Percentiles rank a stretch among this genome's conserved stretches.
These are phyloP conservation scores for Oncorhynchus gorbuscha DNA, from an alignment of 2,113 vertebrate species.

Conservation along the genomic window DNA sequence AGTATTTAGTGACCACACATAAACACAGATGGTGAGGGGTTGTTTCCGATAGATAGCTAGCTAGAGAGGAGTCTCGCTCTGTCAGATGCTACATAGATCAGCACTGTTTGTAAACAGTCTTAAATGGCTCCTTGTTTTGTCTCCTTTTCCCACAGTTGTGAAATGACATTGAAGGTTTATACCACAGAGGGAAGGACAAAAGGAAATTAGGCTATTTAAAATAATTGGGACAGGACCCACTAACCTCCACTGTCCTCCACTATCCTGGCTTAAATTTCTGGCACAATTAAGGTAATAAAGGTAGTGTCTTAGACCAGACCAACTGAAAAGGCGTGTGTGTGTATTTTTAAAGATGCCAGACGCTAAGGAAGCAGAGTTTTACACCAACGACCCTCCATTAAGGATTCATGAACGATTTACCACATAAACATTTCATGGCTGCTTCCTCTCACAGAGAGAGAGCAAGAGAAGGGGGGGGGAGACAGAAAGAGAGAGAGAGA, in stretches of 20 bases:
- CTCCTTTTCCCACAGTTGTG: not conserved
- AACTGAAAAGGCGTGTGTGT: not conserved
- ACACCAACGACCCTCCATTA: constrained; percentile 36
- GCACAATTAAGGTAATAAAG: not conserved
- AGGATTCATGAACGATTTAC: constrained; percentile 82
- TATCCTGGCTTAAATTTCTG: not conserved
- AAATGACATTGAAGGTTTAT: not conserved
- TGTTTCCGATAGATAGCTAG: not conserved
- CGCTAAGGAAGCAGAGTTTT: constrained; percentile 10
- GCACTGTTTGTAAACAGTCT: not conserved
- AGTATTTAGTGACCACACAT: too few species aligned
- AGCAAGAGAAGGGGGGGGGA: not conserved
- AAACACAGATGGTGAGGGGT: too few species aligned
- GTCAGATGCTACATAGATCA: not conserved
- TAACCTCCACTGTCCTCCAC: not conserved
- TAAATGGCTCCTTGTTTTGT: not conserved
- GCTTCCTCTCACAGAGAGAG: not conserved
- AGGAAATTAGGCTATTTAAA: not conserved
- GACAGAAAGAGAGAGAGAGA: not conserved
- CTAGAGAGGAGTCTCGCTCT: not conserved
- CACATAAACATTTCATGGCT: constrained; percentile 78
- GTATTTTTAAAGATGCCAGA: constrained; percentile 2
- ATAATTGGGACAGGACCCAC: not conserved
- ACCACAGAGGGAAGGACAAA: not conserved
- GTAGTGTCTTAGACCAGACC: not conserved